Conservation (phyloP, 2,113 vertebrate genomes). For the Peromyscus leucopus region DNA sequence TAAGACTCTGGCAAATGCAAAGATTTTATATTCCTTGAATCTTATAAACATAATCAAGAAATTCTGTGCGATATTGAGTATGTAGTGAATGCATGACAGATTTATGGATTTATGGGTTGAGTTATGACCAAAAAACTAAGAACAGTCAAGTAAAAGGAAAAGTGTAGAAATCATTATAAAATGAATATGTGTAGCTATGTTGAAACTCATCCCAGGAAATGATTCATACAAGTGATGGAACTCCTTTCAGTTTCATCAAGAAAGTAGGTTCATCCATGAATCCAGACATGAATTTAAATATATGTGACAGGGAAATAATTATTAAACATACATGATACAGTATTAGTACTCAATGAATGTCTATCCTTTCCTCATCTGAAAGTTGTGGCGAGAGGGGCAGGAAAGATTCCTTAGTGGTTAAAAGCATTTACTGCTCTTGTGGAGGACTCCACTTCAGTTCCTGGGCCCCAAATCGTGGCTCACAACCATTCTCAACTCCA, state of each 20-base stretch:
- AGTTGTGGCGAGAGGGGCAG: not conserved
- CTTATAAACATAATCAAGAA: not conserved
- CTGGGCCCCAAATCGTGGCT: not conserved
- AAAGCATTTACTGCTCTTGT: not conserved
- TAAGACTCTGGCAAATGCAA: not conserved
- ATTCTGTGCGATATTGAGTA: not conserved
- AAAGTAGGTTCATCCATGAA: not conserved
- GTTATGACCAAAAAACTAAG: conserved; percentile 16
- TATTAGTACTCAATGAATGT: not conserved
- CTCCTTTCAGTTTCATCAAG: conserved; percentile 7
- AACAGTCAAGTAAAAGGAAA: conserved; percentile 49
- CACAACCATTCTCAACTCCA: not conserved
- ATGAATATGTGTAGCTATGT: not conserved
- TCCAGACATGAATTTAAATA: conserved; percentile 1
- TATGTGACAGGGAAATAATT: not conserved
- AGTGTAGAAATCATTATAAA: conserved; percentile 47
- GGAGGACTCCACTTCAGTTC: not conserved
- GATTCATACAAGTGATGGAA: conserved; percentile 10
- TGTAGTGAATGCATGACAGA: not conserved
- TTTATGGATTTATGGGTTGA: not conserved
- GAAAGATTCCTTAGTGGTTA: not conserved
- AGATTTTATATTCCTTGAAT: conserved; percentile 3
- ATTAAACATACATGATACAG: not conserved
- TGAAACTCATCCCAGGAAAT: conserved; percentile 51
- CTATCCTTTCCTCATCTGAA: not conserved